Evolutionary conservation across 2,113 vertebrate genomes (phyloP).

Genomic region (Ictalurus punctatus): DNA sequence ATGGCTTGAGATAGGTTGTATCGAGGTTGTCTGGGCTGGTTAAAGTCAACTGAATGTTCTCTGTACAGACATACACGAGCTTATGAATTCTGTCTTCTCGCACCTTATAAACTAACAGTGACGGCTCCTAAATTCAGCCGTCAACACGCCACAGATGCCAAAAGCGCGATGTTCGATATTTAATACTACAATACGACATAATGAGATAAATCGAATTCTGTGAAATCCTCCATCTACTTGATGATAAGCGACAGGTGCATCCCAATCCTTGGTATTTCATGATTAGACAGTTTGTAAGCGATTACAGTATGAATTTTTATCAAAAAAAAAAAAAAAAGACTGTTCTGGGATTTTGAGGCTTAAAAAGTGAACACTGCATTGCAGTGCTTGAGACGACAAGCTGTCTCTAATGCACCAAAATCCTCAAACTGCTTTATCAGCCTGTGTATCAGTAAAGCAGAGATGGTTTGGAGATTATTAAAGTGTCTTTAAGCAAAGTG

Average conservation of each 20-base stretch:
- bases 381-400: background rate
- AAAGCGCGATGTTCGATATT: slow-evolving; percentile 7
- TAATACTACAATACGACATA: slow-evolving; percentile 7
- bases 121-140: slow-evolving; percentile 8
- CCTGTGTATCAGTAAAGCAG: background rate
- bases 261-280: background rate
- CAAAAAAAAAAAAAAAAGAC: background rate
- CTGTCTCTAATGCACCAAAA: no score
- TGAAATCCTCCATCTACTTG: slow-evolving; percentile 19
- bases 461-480: background rate
- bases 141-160: background rate
- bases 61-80: background rate
- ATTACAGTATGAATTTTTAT: background rate
- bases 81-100: slow-evolving; percentile 12
- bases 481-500: no score
- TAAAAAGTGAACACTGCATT: background rate
- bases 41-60: background rate
- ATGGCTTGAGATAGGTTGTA: background rate
- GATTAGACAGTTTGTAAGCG: background rate
- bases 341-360: background rate
- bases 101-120: slow-evolving; percentile 24
- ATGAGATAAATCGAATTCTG: slow-evolving; percentile 30
- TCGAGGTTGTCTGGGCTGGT: slow-evolving; percentile 17
- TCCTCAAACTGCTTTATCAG: no score
- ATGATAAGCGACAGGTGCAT: slow-evolving; percentile 24